These are phyloP conservation scores for Drosophila prolongata DNA, from an alignment of 2,888 invertebrate genomes.

Conservation along the genomic window DNA sequence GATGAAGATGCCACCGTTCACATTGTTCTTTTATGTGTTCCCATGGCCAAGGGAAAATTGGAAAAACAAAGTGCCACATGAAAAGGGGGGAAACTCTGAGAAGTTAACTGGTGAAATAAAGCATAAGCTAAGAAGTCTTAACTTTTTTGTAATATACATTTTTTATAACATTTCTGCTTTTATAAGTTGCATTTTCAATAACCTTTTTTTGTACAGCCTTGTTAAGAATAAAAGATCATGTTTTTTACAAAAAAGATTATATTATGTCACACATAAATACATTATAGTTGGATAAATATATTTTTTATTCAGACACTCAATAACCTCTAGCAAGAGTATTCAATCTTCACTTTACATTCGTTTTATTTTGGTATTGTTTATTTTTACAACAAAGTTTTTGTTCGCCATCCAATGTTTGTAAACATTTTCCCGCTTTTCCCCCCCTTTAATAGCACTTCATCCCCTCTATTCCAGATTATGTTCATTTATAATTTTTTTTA, in stretches of 20 bases:
- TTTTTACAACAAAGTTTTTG: conserved; percentile 47
- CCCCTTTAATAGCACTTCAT: neutral
- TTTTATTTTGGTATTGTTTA: conserved; percentile 51
- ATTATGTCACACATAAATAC: too few relatives aligned
- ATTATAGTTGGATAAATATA: too few relatives aligned
- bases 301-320: too few relatives aligned
- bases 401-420: conserved; percentile 58
- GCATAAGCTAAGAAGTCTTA: neutral
- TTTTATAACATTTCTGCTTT: too few relatives aligned
- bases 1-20: conserved; percentile 37
- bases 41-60: conserved; percentile 2
- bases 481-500: conserved; percentile 30
- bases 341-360: conserved; percentile 20
- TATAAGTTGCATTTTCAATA: too few relatives aligned
- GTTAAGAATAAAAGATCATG: too few relatives aligned
- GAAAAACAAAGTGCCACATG: neutral
- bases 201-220: too few relatives aligned
- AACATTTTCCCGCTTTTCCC: conserved; percentile 28
- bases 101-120: neutral
- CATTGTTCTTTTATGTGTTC: neutral
- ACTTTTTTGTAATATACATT: too few relatives aligned
- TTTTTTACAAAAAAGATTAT: too few relatives aligned
- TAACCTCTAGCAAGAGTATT: neutral
- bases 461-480: neutral
- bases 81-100: neutral